Conservation (phyloP, 2,113 vertebrate species). For the Elachura formosa region DNA sequence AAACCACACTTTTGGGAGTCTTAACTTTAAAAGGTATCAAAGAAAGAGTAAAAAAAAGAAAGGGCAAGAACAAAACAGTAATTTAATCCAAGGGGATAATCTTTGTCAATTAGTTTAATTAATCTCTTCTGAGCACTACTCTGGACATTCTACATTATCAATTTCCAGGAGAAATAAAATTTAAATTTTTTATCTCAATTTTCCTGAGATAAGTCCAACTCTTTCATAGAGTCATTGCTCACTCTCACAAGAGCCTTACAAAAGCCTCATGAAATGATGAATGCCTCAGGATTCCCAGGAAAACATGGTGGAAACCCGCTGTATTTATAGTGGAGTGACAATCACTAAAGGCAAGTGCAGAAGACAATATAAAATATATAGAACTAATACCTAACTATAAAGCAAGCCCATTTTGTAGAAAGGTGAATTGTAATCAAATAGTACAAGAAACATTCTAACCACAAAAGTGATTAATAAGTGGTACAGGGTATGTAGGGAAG, state of each 20-base stretch:
- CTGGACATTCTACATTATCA: background rate
- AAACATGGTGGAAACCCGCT: rapidly evolving
- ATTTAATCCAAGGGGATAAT: background rate
- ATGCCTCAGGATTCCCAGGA: background rate
- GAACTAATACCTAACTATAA: background rate
- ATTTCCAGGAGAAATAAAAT: background rate
- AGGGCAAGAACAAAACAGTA: background rate
- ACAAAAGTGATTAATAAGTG: background rate
- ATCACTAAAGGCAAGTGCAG: background rate
- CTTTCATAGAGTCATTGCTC: background rate
- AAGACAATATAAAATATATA: background rate
- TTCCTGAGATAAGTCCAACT: background rate
- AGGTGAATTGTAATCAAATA: background rate
- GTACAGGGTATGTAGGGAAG: background rate
- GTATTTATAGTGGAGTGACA: background rate
- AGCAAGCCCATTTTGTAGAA: background rate
- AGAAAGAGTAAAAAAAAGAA: background rate
- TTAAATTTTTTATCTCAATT: background rate
- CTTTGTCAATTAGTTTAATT: background rate
- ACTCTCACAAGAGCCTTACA: background rate
- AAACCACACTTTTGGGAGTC: background rate
- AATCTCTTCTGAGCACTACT: background rate
- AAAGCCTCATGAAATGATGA: background rate
- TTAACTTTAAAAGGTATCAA: background rate
- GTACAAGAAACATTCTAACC: background rate